Evolutionary conservation across 2,888 invertebrate species (phyloP), one percentile per base, ranked within the genome.

Genomic region (Phrixothrix hirtus): DNA sequence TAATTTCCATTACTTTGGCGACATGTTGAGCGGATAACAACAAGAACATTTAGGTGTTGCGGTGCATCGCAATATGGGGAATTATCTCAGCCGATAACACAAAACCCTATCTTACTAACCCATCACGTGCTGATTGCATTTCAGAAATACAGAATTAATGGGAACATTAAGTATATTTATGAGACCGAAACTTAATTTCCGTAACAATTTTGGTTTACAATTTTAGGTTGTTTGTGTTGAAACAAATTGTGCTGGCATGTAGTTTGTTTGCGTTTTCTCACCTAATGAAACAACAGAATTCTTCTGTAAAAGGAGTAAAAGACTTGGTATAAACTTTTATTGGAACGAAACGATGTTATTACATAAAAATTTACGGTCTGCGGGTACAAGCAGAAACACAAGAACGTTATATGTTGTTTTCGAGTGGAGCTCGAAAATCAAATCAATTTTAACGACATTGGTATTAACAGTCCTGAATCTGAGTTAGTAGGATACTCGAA

Each of bases 21-120:
- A 46, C 46, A 46, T 52, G 45, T 45, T 45, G 51, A 36, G 52
- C 25, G 36, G 39, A 34, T 16, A 46, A 46, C 45, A 51, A 46
- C 47, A 47, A 48, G 43, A 48, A 43, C 42, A 47, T 38, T 53
- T 53, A 37, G 53, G 32, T 53, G 38, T 47, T 53, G 42, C 31
- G 47, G 48, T 47, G 26, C 30, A 21, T 21, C 41, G 44, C 52
- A 46, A 45, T 48, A 48, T 46, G 52, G 52, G 25, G 42, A 52
- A 46, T 52, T 52, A 46, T 52, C 52, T 41, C 46, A 45, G 42
- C 36, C 52, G 51, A 51, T 51, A 51, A 45, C 51, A 34, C 51
- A 43, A 17, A 27, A 13, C 12, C 39, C 38, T 50, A 51, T 51
- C 51, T 45, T 46, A 42, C 26, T 30, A 37, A 42, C 39, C 38